A percentile compares a stretch with the other conserved stretches of the same genome.
These are phyloP conservation scores for Athetis lepigone DNA, from an alignment of 2,888 invertebrate genomes.

Conservation along the genomic window DNA sequence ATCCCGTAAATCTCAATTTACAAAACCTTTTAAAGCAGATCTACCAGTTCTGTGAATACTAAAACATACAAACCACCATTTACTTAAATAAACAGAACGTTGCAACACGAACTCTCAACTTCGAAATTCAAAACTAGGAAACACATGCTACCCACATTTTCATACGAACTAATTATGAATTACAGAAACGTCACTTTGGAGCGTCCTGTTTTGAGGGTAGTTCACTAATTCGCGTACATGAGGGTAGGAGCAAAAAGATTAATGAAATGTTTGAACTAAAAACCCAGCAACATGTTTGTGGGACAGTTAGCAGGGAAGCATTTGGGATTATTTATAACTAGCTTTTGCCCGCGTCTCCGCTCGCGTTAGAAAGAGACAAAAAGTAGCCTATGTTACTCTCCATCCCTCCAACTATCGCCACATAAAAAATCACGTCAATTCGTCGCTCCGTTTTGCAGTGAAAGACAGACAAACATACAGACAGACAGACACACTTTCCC, in stretches of 20 bases:
- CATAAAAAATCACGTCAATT: too few relatives aligned
- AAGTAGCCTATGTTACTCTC: too few relatives aligned
- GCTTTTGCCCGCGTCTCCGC: too few relatives aligned
- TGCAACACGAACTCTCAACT: constrained; percentile 6
- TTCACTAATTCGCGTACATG: constrained; percentile 29
- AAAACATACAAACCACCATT: too few relatives aligned
- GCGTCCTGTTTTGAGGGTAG: constrained; percentile 16
- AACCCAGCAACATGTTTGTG: constrained; percentile 7
- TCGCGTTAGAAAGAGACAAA: too few relatives aligned
- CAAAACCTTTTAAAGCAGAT: too few relatives aligned
- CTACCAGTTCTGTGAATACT: not conserved
- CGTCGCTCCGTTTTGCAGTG: too few relatives aligned
- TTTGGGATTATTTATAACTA: not conserved
- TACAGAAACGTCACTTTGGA: constrained; percentile 29
- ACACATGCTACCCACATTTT: constrained; percentile 42
- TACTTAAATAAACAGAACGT: not conserved
- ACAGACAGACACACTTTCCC: too few relatives aligned
- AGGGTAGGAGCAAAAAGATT: constrained; percentile 23
- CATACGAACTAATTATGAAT: constrained; percentile 48
- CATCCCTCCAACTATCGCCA: too few relatives aligned
- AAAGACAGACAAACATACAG: too few relatives aligned
- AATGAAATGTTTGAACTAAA: constrained; percentile 23
- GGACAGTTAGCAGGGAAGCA: not conserved
- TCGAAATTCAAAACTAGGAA: constrained; percentile 41
- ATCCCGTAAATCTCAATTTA: too few relatives aligned